Conservation (phyloP, 2,797 vertebrate genomes). For the Enteromius trimaculatus region DNA sequence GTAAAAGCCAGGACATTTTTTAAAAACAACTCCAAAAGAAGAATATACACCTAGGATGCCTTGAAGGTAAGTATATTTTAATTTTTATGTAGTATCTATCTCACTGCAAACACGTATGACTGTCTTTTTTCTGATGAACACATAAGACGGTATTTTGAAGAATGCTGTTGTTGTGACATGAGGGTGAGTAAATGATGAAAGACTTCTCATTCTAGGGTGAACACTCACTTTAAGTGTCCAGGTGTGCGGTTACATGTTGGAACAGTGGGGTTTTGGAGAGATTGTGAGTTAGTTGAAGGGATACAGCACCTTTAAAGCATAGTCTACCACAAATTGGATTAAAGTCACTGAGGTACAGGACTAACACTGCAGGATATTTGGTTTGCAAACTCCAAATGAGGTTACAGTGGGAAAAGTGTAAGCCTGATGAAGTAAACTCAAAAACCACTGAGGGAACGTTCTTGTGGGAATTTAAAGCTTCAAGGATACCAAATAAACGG, state of each 20-base stretch:
- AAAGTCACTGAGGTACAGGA: neutral
- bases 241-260: neutral
- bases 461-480: neutral
- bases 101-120: neutral
- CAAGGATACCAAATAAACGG: neutral
- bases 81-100: neutral
- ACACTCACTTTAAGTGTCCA: neutral
- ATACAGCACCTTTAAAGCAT: no score
- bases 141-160: neutral
- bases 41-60: neutral
- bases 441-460: neutral
- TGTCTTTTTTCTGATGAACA: neutral
- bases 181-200: neutral
- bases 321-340: conserved; percentile 1
- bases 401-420: conserved; percentile 7
- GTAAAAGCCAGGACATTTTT: neutral
- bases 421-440: conserved; percentile 2
- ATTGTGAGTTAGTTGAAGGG: neutral
- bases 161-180: neutral
- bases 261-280: neutral
- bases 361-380: neutral
- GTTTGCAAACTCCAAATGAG: conserved; percentile 4
- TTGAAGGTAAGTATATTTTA: neutral
- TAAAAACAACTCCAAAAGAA: neutral
- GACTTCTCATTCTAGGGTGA: neutral